Evolutionary conservation across 2,797 vertebrate species (phyloP).

Genomic region (Dryobates pubescens): DNA sequence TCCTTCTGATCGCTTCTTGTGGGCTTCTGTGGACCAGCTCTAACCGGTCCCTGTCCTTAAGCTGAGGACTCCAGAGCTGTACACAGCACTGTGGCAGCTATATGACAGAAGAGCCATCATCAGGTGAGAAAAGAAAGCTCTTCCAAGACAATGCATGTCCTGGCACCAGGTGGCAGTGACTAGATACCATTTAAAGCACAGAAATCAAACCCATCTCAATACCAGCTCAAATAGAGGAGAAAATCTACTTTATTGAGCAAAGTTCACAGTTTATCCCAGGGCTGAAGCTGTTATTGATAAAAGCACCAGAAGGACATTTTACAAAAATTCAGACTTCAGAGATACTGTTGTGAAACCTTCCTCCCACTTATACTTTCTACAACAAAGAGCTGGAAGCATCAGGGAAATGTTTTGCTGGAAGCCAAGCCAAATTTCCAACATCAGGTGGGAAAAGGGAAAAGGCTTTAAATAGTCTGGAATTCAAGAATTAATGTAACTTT

Average conservation of each 20-base stretch:
- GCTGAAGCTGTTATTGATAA: background rate
- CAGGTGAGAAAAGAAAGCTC: background rate
- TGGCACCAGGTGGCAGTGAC: background rate
- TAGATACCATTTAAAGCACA: background rate
- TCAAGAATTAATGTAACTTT: background rate
- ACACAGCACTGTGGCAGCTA: background rate
- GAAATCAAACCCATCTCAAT: background rate
- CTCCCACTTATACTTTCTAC: background rate
- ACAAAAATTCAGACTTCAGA: constrained; percentile 3
- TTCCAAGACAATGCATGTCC: background rate
- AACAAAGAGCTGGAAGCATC: constrained; percentile 15
- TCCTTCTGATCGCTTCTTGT: background rate
- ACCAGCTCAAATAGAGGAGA: background rate
- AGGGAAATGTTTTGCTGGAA: background rate
- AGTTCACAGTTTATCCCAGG: constrained; percentile 9
- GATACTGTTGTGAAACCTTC: background rate
- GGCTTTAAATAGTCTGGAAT: background rate
- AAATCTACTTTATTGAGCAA: background rate
- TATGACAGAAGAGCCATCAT: background rate
- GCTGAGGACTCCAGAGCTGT: background rate
- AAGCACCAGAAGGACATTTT: background rate
- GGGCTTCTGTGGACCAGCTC: background rate
- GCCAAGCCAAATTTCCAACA: background rate
- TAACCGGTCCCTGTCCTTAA: background rate
- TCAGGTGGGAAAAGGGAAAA: background rate